Conservation (phyloP, 2,113 vertebrate genomes). For the Salvelinus fontinalis region DNA sequence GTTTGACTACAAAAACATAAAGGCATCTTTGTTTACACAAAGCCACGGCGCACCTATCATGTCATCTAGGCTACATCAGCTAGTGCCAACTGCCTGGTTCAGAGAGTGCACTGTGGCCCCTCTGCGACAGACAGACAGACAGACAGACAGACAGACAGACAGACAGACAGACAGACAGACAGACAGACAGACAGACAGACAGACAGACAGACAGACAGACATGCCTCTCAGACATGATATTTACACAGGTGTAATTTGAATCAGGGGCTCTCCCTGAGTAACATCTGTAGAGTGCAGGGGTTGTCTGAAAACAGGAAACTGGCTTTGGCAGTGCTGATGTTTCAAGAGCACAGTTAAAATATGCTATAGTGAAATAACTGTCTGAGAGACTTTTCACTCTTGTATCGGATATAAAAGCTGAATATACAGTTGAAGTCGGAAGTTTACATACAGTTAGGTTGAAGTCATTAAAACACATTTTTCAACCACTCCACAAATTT, state of each 20-base stretch:
- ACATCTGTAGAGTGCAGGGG: slow-evolving; percentile 47
- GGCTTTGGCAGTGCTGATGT: slow-evolving; percentile 43
- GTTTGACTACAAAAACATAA: slow-evolving; percentile 76
- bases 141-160: too few species aligned
- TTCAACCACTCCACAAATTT: too few species aligned
- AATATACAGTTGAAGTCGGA: not conserved
- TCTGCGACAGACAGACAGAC: slow-evolving; percentile 1
- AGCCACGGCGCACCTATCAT: slow-evolving; percentile 10
- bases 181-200: too few species aligned
- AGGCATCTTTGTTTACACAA: slow-evolving; percentile 56
- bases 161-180: too few species aligned
- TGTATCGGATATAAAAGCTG: not conserved
- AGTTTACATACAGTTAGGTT: too few species aligned
- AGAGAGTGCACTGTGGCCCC: slow-evolving; percentile 25
- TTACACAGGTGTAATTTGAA: slow-evolving; percentile 68
- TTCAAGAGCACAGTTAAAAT: slow-evolving; percentile 44
- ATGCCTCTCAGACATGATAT: slow-evolving; percentile 48
- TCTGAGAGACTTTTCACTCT: not conserved
- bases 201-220: too few species aligned
- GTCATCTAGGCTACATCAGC: slow-evolving; percentile 19
- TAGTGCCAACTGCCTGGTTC: slow-evolving; percentile 26
- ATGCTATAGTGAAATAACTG: slow-evolving; percentile 37
- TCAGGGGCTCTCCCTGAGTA: slow-evolving; percentile 32
- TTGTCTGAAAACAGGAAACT: slow-evolving; percentile 56
- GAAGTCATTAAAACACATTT: too few species aligned